These are phyloP conservation scores for Alethe diademata DNA, from an alignment of 2,113 vertebrate species.

Conservation along the genomic window DNA sequence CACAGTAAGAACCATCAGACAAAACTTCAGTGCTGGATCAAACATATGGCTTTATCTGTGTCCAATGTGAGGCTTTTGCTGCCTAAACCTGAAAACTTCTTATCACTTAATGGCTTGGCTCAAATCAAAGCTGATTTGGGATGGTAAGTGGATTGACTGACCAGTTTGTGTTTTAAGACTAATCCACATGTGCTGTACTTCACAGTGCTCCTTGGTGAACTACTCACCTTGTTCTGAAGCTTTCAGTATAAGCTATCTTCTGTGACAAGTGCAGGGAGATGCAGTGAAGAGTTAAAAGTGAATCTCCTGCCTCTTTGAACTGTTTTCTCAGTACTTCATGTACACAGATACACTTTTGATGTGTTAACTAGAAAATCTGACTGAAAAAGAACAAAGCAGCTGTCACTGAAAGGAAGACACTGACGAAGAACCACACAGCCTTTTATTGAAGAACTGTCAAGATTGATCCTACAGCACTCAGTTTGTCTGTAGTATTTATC, in stretches of 20 bases:
- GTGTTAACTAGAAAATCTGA: conserved; percentile 93
- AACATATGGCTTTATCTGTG: conserved; percentile 9
- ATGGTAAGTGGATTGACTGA: conserved; percentile 35
- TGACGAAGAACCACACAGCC: conserved; percentile 86
- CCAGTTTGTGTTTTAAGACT: conserved; percentile 44
- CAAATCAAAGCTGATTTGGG: conserved; percentile 43
- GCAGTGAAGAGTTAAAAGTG: conserved; percentile 80
- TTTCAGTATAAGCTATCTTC: conserved; percentile 56
- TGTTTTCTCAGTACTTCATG: conserved; percentile 79
- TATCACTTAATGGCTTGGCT: conserved; percentile 54
- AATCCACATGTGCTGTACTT: conserved; percentile 33
- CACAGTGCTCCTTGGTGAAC: conserved; percentile 55
- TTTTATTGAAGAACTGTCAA: conserved; percentile 92
- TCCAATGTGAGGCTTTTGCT: neutral
- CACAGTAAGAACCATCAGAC: conserved; percentile 11
- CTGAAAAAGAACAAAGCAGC: conserved; percentile 91
- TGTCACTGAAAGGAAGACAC: conserved; percentile 87
- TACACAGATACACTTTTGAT: conserved; percentile 90
- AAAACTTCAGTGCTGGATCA: conserved; percentile 46
- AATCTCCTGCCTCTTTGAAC: conserved; percentile 83
- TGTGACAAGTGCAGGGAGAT: conserved; percentile 72
- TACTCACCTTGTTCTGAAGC: conserved; percentile 65
- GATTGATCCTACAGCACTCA: conserved; percentile 76
- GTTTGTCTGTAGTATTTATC: conserved; percentile 84
- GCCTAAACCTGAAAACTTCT: conserved; percentile 56